phyloP scores from a whole-genome alignment of 1,140 invertebrate genomes.

The Scaptomyza hsui region DNA sequence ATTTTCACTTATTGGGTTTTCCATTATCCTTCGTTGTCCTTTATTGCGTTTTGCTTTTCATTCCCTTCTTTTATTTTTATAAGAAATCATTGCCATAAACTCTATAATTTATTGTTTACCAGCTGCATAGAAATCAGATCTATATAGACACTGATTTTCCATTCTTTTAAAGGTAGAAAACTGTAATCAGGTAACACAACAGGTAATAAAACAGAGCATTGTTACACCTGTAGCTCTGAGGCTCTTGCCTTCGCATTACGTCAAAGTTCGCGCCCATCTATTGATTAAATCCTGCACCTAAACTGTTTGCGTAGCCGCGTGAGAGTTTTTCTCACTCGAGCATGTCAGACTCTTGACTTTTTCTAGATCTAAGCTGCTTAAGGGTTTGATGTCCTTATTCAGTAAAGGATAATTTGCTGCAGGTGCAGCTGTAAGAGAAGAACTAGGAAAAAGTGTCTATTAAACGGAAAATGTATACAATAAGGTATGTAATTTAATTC shows the following conservation, averaged over 20 bases:
- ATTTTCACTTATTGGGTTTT: slow-evolving; percentile 68
- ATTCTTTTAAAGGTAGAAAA: neutral
- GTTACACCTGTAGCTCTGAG: slow-evolving; percentile 55
- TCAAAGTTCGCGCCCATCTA: slow-evolving; percentile 50
- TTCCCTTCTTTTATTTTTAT: slow-evolving; percentile 33
- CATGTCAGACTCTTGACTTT: slow-evolving; percentile 41
- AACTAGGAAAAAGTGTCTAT: neutral
- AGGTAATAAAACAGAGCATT: slow-evolving; percentile 40
- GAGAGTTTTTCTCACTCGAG: slow-evolving; percentile 15
- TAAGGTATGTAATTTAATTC: slow-evolving; percentile 3
- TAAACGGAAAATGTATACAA: no score
- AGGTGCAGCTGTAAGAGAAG: neutral
- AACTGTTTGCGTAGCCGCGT: slow-evolving; percentile 30
- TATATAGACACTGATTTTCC: slow-evolving; percentile 37
- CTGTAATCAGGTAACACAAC: slow-evolving; percentile 29
- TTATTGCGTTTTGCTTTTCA: slow-evolving; percentile 15
- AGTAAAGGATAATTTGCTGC: neutral
- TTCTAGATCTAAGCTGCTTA: slow-evolving; percentile 55
- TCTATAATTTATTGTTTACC: slow-evolving; percentile 68
- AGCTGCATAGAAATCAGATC: slow-evolving; percentile 57
- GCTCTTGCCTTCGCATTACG: slow-evolving; percentile 36
- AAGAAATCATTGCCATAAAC: slow-evolving; percentile 68
- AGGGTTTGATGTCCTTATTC: slow-evolving; percentile 36
- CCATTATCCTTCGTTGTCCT: slow-evolving; percentile 56
- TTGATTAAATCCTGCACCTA: slow-evolving; percentile 17